Conservation (phyloP, 2,797 vertebrate genomes). For the Austrolebias charrua region DNA sequence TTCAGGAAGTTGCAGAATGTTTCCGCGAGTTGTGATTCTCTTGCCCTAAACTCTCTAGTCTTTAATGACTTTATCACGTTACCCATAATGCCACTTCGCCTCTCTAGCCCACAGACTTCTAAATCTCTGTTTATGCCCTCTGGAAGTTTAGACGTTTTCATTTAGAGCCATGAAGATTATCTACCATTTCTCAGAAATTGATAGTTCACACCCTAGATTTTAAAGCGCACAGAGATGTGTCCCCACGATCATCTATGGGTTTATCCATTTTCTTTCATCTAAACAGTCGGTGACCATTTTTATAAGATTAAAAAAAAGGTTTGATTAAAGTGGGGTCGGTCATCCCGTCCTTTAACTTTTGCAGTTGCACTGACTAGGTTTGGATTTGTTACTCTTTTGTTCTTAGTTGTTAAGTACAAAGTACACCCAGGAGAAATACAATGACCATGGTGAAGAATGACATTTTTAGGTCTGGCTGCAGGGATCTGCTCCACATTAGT, state of each 20-base stretch:
- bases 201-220: constrained; percentile 45
- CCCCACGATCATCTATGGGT: constrained; percentile 34
- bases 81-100: constrained; percentile 55
- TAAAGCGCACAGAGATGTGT: constrained; percentile 23
- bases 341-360: constrained; percentile 39
- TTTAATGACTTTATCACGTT: constrained; percentile 61
- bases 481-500: constrained; percentile 53
- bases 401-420: constrained; percentile 62
- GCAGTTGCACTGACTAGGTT: constrained; percentile 20
- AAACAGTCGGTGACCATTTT: constrained; percentile 30
- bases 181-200: constrained; percentile 47
- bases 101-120: constrained; percentile 43
- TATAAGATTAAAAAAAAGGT: constrained; percentile 18
- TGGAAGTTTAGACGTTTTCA: constrained; percentile 57
- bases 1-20: constrained; percentile 36
- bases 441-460: constrained; percentile 52
- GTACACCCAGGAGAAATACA: constrained; percentile 50
- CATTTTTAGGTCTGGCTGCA: constrained; percentile 51
- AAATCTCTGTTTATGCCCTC: constrained; percentile 53
- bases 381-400: constrained; percentile 30
- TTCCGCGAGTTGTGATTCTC: constrained; percentile 39
- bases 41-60: constrained; percentile 56
- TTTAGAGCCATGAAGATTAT: constrained; percentile 68
- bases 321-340: constrained; percentile 27
- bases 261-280: constrained; percentile 36